phyloP scores from a whole-genome alignment of 2,797 vertebrate species.

The Acomys russatus region DNA sequence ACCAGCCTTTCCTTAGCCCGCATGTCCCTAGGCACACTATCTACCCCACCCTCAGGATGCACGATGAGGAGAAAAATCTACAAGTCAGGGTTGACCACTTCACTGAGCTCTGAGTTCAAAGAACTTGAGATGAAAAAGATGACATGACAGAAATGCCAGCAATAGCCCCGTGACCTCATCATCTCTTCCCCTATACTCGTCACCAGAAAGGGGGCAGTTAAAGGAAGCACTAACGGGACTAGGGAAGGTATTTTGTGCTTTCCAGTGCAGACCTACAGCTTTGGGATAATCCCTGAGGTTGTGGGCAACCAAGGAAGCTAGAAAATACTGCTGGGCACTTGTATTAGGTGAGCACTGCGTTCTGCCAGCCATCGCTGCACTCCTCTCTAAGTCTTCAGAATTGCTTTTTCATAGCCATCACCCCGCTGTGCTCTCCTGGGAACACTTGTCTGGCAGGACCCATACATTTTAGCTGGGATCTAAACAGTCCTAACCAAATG shows the following conservation, averaged over 20 bases:
- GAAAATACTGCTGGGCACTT: not conserved
- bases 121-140: not conserved
- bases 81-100: not conserved
- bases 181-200: rapidly evolving
- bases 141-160: not conserved
- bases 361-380: not conserved
- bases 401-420: not conserved
- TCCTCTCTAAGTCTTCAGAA: not conserved
- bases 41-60: not conserved
- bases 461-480: not conserved
- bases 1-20: not conserved
- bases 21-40: not conserved
- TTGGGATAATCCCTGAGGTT: not conserved
- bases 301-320: not conserved
- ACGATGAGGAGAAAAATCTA: not conserved
- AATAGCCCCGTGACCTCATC: too few species aligned
- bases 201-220: not conserved
- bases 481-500: not conserved
- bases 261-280: not conserved
- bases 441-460: not conserved
- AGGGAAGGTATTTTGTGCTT: not conserved
- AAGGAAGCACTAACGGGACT: not conserved
- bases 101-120: not conserved
- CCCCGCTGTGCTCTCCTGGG: not conserved
- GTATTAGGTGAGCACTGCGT: not conserved